Evolutionary conservation across 2,113 vertebrate genomes (phyloP), one percentile per base, ranked within the genome.

Genomic region (Columbina picui): DNA sequence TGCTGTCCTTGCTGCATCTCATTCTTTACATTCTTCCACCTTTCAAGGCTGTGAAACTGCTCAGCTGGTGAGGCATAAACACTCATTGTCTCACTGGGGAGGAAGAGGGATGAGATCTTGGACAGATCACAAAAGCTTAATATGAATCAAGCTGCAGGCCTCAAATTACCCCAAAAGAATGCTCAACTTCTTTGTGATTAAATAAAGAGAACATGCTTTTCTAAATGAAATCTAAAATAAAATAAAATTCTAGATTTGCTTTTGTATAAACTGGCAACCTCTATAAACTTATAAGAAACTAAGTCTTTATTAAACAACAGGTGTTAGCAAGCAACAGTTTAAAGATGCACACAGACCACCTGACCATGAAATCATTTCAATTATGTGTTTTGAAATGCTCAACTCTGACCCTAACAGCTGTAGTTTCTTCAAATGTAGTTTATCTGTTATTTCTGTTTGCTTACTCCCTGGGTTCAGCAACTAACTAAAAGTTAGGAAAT

Each of bases 11-110:
- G 45, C 65, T 68, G 49, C 57, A 53, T 16, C 47, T 88, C 86
- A 79, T 92, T 85, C 87, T 76, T 76, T 52, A 78, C 61, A 86
- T 92, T 88, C 60, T 88, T 90, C 57, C 92, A 93, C 79, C 89
- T 93, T 89, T 63, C 80, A 94, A 90, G 87, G 89, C 76, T 75
- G 29, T 34, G 59, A 89, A 79, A 38, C 67, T 47, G 67, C 39
- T 89, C 57, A 86, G 80, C 53, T 86, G 71, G 75, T 32, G 67
- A 86, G 59, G 57, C 41, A 61, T 59, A 60, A 96, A 61, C 38
- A 82, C 18, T 21, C 49, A 9, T 12, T 67, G 32, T 60, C 45
- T 87, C 76, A 88, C 32, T 16, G 27, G 9, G 10, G 9, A 85
- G 12, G 36, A 67, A 50, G 14, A 63, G 21, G 27, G 32, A 41